Evolutionary conservation across 2,113 vertebrate genomes (phyloP).

Genomic region (Myodes glareolus): DNA sequence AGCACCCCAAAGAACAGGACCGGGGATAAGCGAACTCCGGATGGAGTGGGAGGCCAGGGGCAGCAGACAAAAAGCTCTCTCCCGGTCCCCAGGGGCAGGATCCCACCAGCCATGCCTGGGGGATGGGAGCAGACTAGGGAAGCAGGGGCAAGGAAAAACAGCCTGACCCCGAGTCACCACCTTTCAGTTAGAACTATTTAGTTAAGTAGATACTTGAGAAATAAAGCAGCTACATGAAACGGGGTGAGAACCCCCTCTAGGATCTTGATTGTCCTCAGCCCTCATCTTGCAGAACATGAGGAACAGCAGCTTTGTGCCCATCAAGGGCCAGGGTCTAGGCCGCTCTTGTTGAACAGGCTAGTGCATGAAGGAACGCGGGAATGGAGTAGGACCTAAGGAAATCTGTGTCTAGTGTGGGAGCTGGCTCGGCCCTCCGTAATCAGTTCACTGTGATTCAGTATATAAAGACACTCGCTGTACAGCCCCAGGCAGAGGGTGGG

Average conservation of each 20-base stretch:
- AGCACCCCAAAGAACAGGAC: background rate
- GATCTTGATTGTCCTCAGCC: background rate
- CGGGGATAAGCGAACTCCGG: background rate
- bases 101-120: too few relatives aligned
- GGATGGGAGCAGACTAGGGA: background rate
- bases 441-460: background rate
- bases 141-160: background rate
- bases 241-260: background rate
- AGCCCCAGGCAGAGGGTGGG: background rate
- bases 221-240: background rate
- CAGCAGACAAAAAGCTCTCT: background rate
- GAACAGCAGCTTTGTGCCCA: background rate
- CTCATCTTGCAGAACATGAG: background rate
- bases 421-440: background rate
- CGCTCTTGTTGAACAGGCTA: background rate
- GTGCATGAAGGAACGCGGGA: background rate
- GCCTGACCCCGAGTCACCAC: accelerated
- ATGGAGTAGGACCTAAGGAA: background rate
- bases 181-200: background rate
- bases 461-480: background rate
- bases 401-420: background rate
- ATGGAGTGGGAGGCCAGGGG: background rate
- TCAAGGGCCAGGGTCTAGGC: background rate
- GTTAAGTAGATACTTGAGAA: background rate
- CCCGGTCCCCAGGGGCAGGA: background rate